Conservation (phyloP, 2,797 vertebrate species). For the Staurois parvus region DNA sequence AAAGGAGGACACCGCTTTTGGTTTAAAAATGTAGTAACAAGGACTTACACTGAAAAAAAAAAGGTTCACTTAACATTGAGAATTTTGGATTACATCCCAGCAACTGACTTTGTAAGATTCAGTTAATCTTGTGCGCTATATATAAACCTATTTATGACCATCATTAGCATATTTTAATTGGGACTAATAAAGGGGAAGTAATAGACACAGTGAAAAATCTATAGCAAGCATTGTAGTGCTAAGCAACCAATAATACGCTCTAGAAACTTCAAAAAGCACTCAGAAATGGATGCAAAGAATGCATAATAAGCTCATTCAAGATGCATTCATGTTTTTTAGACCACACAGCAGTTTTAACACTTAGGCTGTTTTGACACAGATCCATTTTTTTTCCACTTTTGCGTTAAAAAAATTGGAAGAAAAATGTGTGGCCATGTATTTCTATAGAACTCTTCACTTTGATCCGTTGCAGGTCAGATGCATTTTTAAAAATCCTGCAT, state of each 20-base stretch:
- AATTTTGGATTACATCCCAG: not conserved
- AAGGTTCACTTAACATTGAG: not conserved
- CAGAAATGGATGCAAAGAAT: too few relatives aligned
- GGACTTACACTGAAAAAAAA: not conserved
- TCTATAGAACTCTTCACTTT: too few relatives aligned
- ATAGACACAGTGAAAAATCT: not conserved
- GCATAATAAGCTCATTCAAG: not conserved
- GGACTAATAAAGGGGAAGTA: not conserved
- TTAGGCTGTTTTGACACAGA: too few relatives aligned
- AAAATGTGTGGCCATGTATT: too few relatives aligned
- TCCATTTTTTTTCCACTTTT: too few relatives aligned
- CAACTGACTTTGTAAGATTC: not conserved
- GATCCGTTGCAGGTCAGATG: too few relatives aligned
- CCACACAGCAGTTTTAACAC: too few relatives aligned
- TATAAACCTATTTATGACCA: not conserved
- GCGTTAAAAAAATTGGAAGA: too few relatives aligned
- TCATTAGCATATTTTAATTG: slow-evolving; percentile 5
- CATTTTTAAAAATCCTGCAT: too few relatives aligned
- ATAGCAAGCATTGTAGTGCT: not conserved
- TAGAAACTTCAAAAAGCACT: too few relatives aligned
- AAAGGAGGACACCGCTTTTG: not conserved
- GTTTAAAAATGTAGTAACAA: not conserved
- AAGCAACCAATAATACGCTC: not conserved
- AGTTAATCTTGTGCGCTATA: not conserved
- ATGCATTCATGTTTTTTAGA: not conserved